Percentiles rank a stretch among this genome's conserved stretches.
Evolutionary conservation across 2,797 vertebrate species (phyloP).

Genomic region (Sebastes diaconus): DNA sequence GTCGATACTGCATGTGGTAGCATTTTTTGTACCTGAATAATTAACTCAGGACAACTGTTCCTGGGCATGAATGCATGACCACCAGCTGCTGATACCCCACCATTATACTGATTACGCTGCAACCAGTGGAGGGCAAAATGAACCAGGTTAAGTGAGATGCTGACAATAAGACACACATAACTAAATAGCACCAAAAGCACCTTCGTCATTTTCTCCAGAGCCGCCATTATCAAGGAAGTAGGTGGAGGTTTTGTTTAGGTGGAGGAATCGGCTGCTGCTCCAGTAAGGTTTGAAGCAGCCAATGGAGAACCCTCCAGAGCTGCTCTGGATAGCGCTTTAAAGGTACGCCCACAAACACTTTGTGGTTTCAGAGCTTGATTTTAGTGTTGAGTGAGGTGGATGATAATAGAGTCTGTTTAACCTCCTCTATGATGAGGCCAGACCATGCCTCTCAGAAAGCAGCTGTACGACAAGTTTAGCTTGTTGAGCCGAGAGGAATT

Average conservation of each 20-base stretch:
- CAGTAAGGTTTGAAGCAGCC: background rate
- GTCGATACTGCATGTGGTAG: background rate
- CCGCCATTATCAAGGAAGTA: background rate
- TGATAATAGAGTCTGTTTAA: conserved; percentile 5
- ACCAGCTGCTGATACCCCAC: conserved; percentile 35
- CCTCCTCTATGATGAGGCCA: background rate
- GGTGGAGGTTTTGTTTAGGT: background rate
- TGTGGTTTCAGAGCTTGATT: conserved; percentile 14
- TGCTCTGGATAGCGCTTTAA: background rate
- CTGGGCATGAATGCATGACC: conserved; percentile 29
- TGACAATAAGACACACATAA: conserved; percentile 24
- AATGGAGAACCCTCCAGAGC: background rate
- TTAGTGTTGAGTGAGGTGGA: conserved; percentile 7
- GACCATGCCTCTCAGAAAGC: background rate
- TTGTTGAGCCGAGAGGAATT: conserved; percentile 17
- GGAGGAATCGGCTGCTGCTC: background rate
- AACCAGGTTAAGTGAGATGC: conserved; percentile 34
- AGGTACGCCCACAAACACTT: background rate
- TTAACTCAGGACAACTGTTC: conserved; percentile 26
- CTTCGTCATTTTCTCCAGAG: conserved; percentile 18
- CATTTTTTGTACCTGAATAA: conserved; percentile 8
- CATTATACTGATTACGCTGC: conserved; percentile 11
- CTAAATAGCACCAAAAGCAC: conserved; percentile 21
- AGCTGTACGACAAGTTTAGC: background rate
- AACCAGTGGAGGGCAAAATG: conserved; percentile 48